A percentile compares a stretch with the other conserved stretches of the same genome.
Conservation (phyloP, 2,113 vertebrate species). For the Ciconia boyciana region DNA sequence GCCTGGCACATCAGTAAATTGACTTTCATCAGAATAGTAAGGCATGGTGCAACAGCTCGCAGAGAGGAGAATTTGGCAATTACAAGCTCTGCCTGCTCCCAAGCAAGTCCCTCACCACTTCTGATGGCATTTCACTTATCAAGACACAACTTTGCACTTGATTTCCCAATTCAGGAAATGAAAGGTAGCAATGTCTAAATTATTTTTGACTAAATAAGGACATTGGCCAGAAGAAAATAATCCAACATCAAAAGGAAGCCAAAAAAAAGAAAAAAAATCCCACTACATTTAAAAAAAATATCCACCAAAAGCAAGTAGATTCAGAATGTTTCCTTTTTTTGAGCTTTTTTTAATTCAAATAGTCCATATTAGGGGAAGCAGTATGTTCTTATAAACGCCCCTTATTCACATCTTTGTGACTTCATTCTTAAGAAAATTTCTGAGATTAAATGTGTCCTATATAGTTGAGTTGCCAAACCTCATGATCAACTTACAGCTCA, state of each 20-base stretch:
- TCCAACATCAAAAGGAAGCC: background rate
- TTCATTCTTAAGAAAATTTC: background rate
- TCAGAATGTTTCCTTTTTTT: background rate
- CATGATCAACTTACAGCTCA: background rate
- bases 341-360: background rate
- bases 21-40: background rate
- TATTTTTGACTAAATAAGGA: background rate
- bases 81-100: background rate
- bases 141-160: fast-evolving
- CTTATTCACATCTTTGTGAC: background rate
- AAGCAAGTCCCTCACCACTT: background rate
- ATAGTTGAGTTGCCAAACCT: background rate
- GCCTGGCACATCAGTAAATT: background rate
- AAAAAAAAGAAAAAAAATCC: background rate
- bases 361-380: background rate
- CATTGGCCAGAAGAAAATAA: background rate
- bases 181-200: background rate
- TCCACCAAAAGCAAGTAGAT: background rate
- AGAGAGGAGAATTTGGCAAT: background rate
- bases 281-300: background rate
- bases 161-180: background rate
- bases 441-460: background rate
- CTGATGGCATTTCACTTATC: background rate
- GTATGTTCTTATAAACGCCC: background rate
- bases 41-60: fast-evolving